Conservation (phyloP, 2,888 invertebrate species). For the Ecdyonurus torrentis region DNA sequence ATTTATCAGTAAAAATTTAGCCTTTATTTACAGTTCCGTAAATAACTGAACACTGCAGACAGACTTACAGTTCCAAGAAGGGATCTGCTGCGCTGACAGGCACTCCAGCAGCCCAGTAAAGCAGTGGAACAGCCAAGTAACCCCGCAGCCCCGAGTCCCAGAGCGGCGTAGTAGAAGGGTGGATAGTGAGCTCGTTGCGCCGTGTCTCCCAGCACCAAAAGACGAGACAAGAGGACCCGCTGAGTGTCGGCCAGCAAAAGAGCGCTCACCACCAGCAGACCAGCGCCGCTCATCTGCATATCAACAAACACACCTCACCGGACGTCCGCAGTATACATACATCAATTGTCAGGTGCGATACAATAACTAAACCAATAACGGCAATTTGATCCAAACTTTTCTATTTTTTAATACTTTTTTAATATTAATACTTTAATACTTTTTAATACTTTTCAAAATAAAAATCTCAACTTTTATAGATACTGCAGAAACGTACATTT, state of each 20-base stretch:
- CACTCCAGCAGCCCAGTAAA: conserved; percentile 66
- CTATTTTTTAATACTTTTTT: no score
- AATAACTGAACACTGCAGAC: not conserved
- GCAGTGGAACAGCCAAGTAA: conserved; percentile 48
- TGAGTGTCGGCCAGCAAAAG: conserved; percentile 53
- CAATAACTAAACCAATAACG: no score
- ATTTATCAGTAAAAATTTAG: no score
- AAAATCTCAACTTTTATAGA: no score
- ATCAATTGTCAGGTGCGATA: no score
- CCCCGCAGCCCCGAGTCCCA: conserved; percentile 51
- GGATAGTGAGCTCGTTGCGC: conserved; percentile 31
- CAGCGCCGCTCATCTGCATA: conserved; percentile 51
- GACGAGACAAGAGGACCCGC: conserved; percentile 50
- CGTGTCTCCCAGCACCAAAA: conserved; percentile 27
- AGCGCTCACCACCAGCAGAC: conserved; percentile 53
- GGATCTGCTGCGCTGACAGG: conserved; percentile 55
- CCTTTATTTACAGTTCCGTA: no score
- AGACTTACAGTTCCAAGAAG: conserved; percentile 49
- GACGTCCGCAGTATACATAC: no score
- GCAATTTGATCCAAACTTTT: no score
- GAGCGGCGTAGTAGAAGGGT: conserved; percentile 51
- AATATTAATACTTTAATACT: no score
- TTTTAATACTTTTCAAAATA: no score
- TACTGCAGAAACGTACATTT: no score
- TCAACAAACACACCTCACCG: no score